These are phyloP conservation scores for Gyps fulvus DNA, from an alignment of 2,113 vertebrate genomes.

Conservation along the genomic window DNA sequence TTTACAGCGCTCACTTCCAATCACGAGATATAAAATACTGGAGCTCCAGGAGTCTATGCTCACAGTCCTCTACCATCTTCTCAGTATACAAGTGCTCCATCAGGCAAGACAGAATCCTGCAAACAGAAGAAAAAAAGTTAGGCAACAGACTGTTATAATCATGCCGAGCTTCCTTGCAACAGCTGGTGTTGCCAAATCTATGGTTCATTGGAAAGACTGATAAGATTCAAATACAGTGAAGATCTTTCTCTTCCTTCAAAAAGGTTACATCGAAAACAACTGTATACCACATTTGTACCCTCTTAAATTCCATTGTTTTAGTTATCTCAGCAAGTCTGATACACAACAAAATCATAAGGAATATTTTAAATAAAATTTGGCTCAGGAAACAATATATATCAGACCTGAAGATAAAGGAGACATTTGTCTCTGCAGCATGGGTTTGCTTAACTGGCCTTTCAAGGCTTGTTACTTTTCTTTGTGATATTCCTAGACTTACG, in stretches of 20 bases:
- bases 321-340: background rate
- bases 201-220: background rate
- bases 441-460: background rate
- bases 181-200: background rate
- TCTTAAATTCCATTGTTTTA: background rate
- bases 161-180: background rate
- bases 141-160: background rate
- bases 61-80: constrained; percentile 97
- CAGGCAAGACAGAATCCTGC: constrained; percentile 93
- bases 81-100: constrained; percentile 98
- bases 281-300: background rate
- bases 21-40: constrained; percentile 98
- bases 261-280: background rate
- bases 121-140: background rate
- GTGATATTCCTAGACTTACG: background rate
- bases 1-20: constrained; percentile 86
- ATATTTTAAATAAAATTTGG: background rate
- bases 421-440: background rate
- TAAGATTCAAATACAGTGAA: background rate
- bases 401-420: background rate
- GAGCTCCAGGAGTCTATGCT: constrained; percentile 90
- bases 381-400: background rate
- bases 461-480: background rate
- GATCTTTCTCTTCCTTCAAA: background rate
- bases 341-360: background rate